Base-by-base conservation (phyloP, 1,140 invertebrate species). In the Ceratosolen solmsi region DNA sequence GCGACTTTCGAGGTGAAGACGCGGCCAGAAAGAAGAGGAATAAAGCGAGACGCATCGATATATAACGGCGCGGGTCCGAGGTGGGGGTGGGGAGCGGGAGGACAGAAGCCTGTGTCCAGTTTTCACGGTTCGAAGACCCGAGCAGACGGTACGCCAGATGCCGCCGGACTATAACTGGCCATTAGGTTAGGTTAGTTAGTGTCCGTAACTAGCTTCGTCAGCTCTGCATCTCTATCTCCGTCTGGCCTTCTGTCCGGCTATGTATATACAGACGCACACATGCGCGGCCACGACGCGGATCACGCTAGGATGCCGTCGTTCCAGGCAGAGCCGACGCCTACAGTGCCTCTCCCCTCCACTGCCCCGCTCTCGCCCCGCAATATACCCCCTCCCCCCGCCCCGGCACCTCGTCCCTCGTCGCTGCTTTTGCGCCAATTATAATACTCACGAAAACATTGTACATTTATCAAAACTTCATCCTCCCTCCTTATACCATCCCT, bases 91-190 rank as follows among this genome's bases (percentile, higher is more conserved):
- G n/a, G n/a, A 56, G 20, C 38, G 11, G n/a, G 15, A 30, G 25
- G 58, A 11, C 25, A 72, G 41, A 72, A 27, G 70, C 51, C 72
- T 38, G 20, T 63, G 63, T 81, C 72, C 73, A 84, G 84, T 84
- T 84, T 83, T 84, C 81, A 77, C 84, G 84, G 84, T 84, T 84
- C 84, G 83, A 82, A 84, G 85, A 85, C 81, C 80, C 75, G 79
- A 79, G 84, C 82, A 80, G 70, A 72, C 78, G 68, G 65, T 79
- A 51, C 36, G 65, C 77, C 77, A 79, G 78, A 80, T 71, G 70
- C 78, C 74, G 38, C 25, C 79, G 81, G 82, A 85, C 85, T 85
- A 86, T 86, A 83, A 86, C 85, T 84, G 84, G 84, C 84, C 78
- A 77, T 80, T 80, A 58, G 78, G 74, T 82, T 74, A 58, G 79